These are phyloP conservation scores for Nothoprocta perdicaria DNA, from an alignment of 2,113 vertebrate genomes.

Conservation along the genomic window DNA sequence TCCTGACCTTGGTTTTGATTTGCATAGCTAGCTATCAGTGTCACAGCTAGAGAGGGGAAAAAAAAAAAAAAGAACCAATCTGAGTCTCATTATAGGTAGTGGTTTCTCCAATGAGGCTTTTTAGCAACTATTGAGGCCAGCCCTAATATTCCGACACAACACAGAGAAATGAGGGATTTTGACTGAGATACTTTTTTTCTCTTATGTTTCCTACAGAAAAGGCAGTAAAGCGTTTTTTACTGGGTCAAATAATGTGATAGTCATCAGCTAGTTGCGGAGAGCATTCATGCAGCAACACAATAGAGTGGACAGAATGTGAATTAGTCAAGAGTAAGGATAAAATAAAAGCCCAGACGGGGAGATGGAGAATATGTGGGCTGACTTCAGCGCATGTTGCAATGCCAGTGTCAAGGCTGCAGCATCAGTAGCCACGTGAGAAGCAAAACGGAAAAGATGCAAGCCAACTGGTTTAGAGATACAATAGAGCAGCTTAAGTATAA, in stretches of 20 bases:
- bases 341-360: neutral
- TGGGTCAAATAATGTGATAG: constrained; percentile 57
- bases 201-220: constrained; percentile 53
- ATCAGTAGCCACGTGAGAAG: neutral
- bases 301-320: constrained; percentile 67
- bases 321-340: constrained; percentile 47
- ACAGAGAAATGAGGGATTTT: constrained; percentile 23
- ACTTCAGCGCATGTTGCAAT: neutral
- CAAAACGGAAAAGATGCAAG: neutral
- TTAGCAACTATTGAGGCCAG: neutral
- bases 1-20: neutral
- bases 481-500: neutral
- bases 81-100: neutral
- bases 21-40: neutral
- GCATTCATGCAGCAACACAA: constrained; percentile 67
- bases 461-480: neutral
- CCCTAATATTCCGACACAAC: constrained; percentile 3
- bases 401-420: neutral
- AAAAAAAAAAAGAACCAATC: neutral
- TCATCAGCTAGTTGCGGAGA: constrained; percentile 66
- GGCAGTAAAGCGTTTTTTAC: constrained; percentile 47
- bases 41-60: neutral
- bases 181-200: constrained; percentile 26
- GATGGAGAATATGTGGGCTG: neutral
- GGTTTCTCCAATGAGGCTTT: neutral